These are phyloP conservation scores for Ascaphus truei DNA, from an alignment of 2,113 vertebrate species.

Conservation along the genomic window DNA sequence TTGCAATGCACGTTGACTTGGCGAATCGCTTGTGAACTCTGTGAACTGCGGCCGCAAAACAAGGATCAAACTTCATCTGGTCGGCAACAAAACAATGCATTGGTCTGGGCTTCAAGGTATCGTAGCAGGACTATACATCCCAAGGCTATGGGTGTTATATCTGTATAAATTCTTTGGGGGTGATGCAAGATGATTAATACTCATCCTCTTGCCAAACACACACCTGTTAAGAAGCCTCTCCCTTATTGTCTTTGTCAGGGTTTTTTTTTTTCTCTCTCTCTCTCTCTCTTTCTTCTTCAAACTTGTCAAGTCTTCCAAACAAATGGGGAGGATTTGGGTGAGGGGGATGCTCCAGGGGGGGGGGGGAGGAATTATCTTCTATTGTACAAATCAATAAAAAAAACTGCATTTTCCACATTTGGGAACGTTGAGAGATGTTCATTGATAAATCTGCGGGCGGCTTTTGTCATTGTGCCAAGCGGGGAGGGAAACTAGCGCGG, in stretches of 20 bases:
- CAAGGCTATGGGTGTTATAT: conserved; percentile 16
- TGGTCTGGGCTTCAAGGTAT: no score
- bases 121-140: no score
- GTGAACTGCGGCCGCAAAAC: no score
- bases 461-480: background rate
- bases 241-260: conserved; percentile 28
- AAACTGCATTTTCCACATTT: background rate
- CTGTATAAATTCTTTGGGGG: background rate
- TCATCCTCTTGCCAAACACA: background rate
- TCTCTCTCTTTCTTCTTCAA: background rate
- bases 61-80: no score
- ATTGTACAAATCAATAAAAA: no score
- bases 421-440: background rate
- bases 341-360: background rate
- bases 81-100: no score
- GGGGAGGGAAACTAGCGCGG: no score
- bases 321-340: background rate
- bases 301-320: conserved; percentile 13
- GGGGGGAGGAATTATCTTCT: background rate
- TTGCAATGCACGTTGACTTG: no score
- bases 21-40: no score
- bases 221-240: conserved; percentile 23
- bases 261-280: no score
- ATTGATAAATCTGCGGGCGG: background rate
- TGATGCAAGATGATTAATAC: conserved; percentile 21